Percentiles rank a stretch among this genome's conserved stretches.
These are phyloP conservation scores for Xestia c-nigrum DNA, from an alignment of 2,888 invertebrate species.

Conservation along the genomic window DNA sequence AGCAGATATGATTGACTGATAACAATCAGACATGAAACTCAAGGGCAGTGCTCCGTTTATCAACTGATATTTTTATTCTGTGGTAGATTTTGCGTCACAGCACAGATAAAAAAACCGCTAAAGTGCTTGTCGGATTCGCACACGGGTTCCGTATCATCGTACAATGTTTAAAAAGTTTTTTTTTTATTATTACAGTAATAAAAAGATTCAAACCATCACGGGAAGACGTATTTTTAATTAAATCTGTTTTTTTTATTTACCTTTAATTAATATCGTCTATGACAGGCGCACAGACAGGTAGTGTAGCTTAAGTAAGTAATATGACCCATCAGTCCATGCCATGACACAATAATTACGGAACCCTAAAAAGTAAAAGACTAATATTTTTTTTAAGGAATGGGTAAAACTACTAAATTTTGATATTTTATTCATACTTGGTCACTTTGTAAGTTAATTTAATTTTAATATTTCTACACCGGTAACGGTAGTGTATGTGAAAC, in stretches of 20 bases:
- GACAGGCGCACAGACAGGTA: not conserved
- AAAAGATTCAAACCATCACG: not conserved
- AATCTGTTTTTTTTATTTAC: too few relatives aligned
- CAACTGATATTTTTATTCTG: slow-evolving; percentile 18
- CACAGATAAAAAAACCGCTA: not conserved
- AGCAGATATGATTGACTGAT: slow-evolving; percentile 21
- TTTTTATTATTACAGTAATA: not conserved
- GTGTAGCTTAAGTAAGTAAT: too few relatives aligned
- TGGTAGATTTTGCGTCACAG: not conserved
- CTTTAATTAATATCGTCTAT: too few relatives aligned
- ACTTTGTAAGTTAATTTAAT: too few relatives aligned
- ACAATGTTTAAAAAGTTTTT: not conserved
- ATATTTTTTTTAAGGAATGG: not conserved
- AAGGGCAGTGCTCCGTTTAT: slow-evolving; percentile 21
- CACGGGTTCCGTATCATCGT: too few relatives aligned
- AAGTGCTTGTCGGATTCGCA: not conserved
- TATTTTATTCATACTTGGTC: too few relatives aligned
- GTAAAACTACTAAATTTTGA: too few relatives aligned
- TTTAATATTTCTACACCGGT: too few relatives aligned
- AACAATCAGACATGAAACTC: slow-evolving; percentile 4
- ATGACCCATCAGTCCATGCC: too few relatives aligned
- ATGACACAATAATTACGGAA: too few relatives aligned
- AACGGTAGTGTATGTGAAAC: too few relatives aligned
- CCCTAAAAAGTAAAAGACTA: not conserved
- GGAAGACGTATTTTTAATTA: not conserved